Conservation (phyloP, 1,140 invertebrate genomes). For the Cyrtorhinus lividipennis region DNA sequence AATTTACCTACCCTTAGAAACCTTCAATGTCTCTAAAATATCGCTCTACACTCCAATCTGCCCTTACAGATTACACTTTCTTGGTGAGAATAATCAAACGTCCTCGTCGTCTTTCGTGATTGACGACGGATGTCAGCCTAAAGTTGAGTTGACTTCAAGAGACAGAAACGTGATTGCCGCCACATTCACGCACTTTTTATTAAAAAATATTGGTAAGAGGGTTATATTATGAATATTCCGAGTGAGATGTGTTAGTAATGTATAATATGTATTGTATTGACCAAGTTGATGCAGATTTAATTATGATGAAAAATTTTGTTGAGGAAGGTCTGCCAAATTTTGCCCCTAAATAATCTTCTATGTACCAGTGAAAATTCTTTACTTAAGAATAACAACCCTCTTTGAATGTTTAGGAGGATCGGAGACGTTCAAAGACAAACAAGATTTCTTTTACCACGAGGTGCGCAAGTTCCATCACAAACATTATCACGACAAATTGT, state of each 20-base stretch:
- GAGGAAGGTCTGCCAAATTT: neutral
- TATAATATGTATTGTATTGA: constrained; percentile 5
- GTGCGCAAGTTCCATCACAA: constrained; percentile 71
- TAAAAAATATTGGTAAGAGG: constrained; percentile 78
- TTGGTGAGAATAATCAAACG: constrained; percentile 32
- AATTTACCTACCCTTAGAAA: neutral
- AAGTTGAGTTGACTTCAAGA: constrained; percentile 61
- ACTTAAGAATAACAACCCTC: neutral
- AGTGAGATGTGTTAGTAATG: neutral
- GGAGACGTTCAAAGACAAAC: constrained; percentile 90
- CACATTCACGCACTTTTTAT: constrained; percentile 77
- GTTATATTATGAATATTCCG: too few species aligned
- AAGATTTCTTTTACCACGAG: constrained; percentile 89
- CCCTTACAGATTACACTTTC: constrained; percentile 43
- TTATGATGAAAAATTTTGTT: neutral
- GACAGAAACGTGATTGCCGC: constrained; percentile 83
- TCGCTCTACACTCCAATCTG: neutral
- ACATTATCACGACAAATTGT: constrained; percentile 68
- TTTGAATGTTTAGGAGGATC: constrained; percentile 48
- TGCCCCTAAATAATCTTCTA: neutral
- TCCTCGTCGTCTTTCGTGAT: constrained; percentile 49
- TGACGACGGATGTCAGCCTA: constrained; percentile 80
- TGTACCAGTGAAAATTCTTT: too few species aligned
- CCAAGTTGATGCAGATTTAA: neutral
- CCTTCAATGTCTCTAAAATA: neutral